phyloP scores from a whole-genome alignment of 2,113 vertebrate genomes.

The Chaetodon trifascialis region DNA sequence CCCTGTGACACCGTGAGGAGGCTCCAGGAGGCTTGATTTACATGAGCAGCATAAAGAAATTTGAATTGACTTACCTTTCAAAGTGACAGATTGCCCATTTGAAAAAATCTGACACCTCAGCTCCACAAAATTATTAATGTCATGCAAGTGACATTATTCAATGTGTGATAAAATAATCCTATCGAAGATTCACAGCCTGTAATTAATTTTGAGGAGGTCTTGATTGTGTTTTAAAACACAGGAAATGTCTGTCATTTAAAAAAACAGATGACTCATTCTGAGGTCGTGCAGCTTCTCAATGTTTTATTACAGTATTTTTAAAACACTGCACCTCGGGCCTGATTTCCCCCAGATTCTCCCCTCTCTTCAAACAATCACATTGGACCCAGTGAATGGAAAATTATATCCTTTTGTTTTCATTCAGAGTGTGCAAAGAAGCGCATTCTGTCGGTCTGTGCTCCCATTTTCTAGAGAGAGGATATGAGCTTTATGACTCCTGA shows the following conservation, averaged over 20 bases:
- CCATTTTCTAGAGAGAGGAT: slow-evolving; percentile 34
- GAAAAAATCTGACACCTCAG: slow-evolving; percentile 5
- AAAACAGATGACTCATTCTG: slow-evolving; percentile 38
- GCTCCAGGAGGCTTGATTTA: slow-evolving; percentile 33
- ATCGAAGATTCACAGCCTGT: slow-evolving; percentile 3
- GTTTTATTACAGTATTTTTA: slow-evolving; percentile 42
- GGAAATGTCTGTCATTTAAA: background rate
- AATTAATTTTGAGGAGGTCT: slow-evolving; percentile 8
- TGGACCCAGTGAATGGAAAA: slow-evolving; percentile 42
- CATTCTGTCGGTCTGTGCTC: slow-evolving; percentile 4
- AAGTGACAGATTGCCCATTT: slow-evolving; percentile 31
- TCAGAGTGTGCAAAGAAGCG: slow-evolving; percentile 39
- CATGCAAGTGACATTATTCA: slow-evolving; percentile 3
- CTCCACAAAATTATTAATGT: slow-evolving; percentile 32
- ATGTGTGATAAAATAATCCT: slow-evolving; percentile 31
- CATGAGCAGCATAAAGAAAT: slow-evolving; percentile 49
- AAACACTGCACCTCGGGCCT: slow-evolving; percentile 33
- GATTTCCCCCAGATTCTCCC: slow-evolving; percentile 36
- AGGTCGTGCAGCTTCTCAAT: slow-evolving; percentile 30
- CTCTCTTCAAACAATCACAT: slow-evolving; percentile 44
- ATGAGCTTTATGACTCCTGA: slow-evolving; percentile 13
- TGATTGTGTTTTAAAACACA: slow-evolving; percentile 6
- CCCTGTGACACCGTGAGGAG: slow-evolving; percentile 3
- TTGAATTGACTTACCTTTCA: slow-evolving; percentile 18
- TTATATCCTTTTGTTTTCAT: slow-evolving; percentile 26